Conservation (phyloP, 2,888 invertebrate species). For the Seira ritae region DNA sequence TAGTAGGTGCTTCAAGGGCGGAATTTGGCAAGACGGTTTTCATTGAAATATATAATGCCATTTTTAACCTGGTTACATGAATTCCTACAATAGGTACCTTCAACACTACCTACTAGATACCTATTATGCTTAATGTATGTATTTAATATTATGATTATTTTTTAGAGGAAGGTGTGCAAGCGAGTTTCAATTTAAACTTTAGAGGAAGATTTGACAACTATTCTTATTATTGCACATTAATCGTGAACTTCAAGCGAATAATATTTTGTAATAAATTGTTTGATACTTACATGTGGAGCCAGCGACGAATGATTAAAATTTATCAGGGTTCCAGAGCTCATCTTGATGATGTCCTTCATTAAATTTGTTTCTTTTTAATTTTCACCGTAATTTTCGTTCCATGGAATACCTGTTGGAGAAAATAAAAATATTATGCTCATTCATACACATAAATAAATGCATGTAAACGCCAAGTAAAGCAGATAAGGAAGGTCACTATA, state of each 20-base stretch:
- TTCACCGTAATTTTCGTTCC: background rate
- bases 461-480: background rate
- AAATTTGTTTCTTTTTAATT: background rate
- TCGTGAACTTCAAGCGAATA: background rate
- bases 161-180: background rate
- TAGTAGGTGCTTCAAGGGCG: background rate
- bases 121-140: too few relatives aligned
- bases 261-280: background rate
- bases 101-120: background rate
- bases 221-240: background rate
- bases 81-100: background rate
- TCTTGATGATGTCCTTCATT: background rate
- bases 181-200: background rate
- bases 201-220: background rate
- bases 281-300: conserved; percentile 1
- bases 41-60: background rate
- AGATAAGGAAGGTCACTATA: too few relatives aligned
- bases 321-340: conserved; percentile 26
- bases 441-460: background rate
- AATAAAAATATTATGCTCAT: background rate
- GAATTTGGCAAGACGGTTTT: background rate
- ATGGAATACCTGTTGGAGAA: background rate
- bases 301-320: conserved; percentile 13
- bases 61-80: background rate
- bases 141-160: background rate